Base-by-base conservation (phyloP, 2,797 vertebrate species). In the Saxicola maurus region DNA sequence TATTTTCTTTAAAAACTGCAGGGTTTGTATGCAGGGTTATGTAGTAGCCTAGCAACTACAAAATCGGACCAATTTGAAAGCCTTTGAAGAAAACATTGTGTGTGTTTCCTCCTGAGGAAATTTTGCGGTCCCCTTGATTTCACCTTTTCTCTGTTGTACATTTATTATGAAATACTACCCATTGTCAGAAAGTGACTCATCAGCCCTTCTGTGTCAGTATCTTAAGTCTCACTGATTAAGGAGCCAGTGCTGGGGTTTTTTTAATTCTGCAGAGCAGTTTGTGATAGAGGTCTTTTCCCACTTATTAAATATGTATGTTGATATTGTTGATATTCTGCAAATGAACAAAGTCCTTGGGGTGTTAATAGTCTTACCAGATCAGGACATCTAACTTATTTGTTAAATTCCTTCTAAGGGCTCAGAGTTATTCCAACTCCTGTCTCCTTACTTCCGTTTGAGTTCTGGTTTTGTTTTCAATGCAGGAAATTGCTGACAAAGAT, bases 401-500 rank as follows among this genome's bases (percentile, higher is more conserved):
- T 82, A 69, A 72, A 77, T 75, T 33, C 5, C 6, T 77, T 45
- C 16, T 45, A 51, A 60, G 60, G 76, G 37, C 25, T 82, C 30
- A 56, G 48, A 71, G 49, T 66, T 13, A n/a, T 38, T 68, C 18
- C 8, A 77, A 2, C 17, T 61, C 21, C 28, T 46, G 9, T 66
- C 30, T 79, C 37, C 71, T 87, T 82, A 73, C 42, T 57, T 45
- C 55, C 86, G 2, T 53, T 89, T 87, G 55, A 30, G 8, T 87
- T 71, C 87, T 65, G 55, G 1, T 65, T 89, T 77, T 89, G 17
- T 79, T 83, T 83, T 60, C 76, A 92, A 94, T 96, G 35, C 97
- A 99, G 99, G 99, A 99, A 97, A 99, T 99, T 74, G 98, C 99
- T 94, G 99, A 99, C 97, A 99, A 99, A 98, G 99, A 99, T 86